Evolutionary conservation across 2,888 invertebrate genomes (phyloP), one percentile per base, ranked within the genome.

Genomic region (Hemithea aestivaria): DNA sequence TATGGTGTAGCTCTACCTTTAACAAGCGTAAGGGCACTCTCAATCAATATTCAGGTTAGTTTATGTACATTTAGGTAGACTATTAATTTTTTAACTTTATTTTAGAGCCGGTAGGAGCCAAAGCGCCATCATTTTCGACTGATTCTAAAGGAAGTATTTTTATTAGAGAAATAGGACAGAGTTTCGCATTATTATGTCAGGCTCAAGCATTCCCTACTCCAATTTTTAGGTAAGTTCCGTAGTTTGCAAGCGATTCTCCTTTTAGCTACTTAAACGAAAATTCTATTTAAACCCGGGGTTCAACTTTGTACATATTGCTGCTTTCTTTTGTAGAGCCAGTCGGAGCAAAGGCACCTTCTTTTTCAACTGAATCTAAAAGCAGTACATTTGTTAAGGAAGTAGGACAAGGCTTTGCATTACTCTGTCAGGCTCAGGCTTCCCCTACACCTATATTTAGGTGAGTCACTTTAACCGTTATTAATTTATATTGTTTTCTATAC

Each of bases 381-480:
- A 89, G 89, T 67, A 90, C 89, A 76, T 91, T 90, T 70, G 81
- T 89, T 61, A 88, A 88, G 75, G 78, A 82, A 55, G 72, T 82
- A 45, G 87, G 84, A 37, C 87, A 89, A 61, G 87, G 82, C 66
- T 90, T 91, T 65, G 90, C 89, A 46, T 79, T 93, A 57, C 84
- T 89, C 57, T 91, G 91, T 75, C 89, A 89, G 58, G 88, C 89
- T 48, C 90, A 90, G 71, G 90, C 90, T 50, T 90, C 83, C 62
- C 92, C 92, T 45, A 84, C 88, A 54, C 92, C 92, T 23, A 10
- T 46, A 51, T 90, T 90, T 88, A 90, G 92, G 92, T 92, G 76
- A 84, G 83, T 73, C 45, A 20, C 40, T 48, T 47, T 53, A 61
- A 58, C 46, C 16, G 43, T 40, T 35, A 39, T 57, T 40, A 32